Percentiles rank a stretch among this genome's conserved stretches.
Evolutionary conservation across 1,140 invertebrate genomes (phyloP).

Genomic region (Zaprionus ghesquierei): DNA sequence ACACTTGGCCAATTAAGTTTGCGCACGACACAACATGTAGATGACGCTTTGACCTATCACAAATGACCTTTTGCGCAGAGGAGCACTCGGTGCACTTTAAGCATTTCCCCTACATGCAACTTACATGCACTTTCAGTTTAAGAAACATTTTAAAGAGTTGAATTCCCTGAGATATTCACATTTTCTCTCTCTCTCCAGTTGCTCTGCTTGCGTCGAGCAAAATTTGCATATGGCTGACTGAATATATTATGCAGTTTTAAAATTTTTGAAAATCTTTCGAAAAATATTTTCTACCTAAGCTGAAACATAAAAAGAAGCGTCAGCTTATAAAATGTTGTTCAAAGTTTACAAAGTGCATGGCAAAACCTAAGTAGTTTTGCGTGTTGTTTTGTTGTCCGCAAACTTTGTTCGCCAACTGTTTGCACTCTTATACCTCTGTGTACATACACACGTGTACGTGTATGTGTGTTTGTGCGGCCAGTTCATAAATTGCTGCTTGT

Average conservation of each 20-base stretch:
- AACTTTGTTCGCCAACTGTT: slow-evolving; percentile 63
- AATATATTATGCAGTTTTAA: neutral
- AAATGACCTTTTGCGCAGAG: slow-evolving; percentile 26
- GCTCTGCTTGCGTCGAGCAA: neutral
- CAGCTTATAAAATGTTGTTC: slow-evolving; percentile 52
- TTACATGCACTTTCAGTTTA: neutral
- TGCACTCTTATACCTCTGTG: slow-evolving; percentile 10
- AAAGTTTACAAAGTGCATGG: slow-evolving; percentile 60
- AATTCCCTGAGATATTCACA: neutral
- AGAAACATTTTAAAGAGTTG: neutral
- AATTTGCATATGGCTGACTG: neutral
- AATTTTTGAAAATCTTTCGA: neutral
- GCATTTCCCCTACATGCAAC: neutral
- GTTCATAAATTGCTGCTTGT: slow-evolving; percentile 68
- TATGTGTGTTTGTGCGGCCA: slow-evolving; percentile 22
- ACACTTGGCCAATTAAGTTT: slow-evolving; percentile 61
- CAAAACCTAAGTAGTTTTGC: slow-evolving; percentile 62
- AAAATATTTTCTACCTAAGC: neutral
- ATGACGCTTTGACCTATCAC: slow-evolving; percentile 47
- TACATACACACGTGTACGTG: slow-evolving; percentile 10
- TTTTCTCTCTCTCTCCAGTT: neutral
- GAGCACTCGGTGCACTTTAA: neutral
- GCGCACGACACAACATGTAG: slow-evolving; percentile 36
- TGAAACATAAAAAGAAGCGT: slow-evolving; percentile 26
- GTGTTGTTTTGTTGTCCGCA: slow-evolving; percentile 56